Evolutionary conservation across 2,888 invertebrate species (phyloP).

Genomic region (Automeris io): DNA sequence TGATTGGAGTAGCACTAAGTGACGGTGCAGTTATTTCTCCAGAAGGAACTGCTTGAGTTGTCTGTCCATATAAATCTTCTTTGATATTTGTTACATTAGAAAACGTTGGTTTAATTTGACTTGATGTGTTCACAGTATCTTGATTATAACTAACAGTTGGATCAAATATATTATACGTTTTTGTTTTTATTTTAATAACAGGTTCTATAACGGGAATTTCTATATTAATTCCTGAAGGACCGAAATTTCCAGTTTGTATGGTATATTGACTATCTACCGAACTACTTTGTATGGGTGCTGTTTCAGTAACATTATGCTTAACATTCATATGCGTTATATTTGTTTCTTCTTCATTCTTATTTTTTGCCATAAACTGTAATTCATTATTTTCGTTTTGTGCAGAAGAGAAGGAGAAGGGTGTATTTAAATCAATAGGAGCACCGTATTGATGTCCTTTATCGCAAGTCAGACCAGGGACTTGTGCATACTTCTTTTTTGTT

Average conservation of each 20-base stretch:
- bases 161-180: conserved; percentile 20
- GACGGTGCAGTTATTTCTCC: background rate
- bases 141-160: conserved; percentile 10
- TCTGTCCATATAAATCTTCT: background rate
- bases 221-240: background rate
- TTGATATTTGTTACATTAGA: background rate
- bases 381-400: background rate
- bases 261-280: background rate
- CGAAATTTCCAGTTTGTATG: background rate
- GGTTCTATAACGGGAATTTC: too few species aligned
- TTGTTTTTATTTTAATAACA: conserved; percentile 9
- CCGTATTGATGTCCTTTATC: conserved; percentile 19
- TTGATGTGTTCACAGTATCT: background rate
- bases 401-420: background rate
- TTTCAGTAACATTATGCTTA: background rate
- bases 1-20: conserved; percentile 25
- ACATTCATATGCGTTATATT: background rate
- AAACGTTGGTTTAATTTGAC: background rate
- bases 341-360: background rate
- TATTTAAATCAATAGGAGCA: background rate
- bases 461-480: conserved; percentile 83
- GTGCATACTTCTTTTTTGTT: conserved; percentile 85
- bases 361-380: background rate
- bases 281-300: background rate
- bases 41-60: background rate